Evolutionary conservation across 1,140 invertebrate species (phyloP), one percentile per base, ranked within the genome.

Genomic region (Tyrophagus putrescentiae): DNA sequence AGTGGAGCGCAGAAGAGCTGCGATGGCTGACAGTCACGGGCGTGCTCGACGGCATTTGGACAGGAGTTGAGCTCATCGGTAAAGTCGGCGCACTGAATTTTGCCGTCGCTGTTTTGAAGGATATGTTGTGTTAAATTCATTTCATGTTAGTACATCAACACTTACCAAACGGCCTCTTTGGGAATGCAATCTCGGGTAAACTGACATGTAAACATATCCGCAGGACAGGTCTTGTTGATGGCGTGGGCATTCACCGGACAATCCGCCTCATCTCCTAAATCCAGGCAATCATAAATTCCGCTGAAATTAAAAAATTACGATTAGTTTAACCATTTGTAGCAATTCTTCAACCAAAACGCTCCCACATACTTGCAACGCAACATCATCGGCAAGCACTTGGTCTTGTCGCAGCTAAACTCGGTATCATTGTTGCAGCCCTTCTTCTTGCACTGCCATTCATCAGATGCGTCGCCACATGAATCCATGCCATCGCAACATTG

Each of bases 101-200:
- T 83, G 70, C 91, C 93, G 71, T 97, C 92, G 69, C 93, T n/a
- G n/a, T n/a, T n/a, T n/a, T n/a, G n/a, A 98, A 0, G 95, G 88
- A 28, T 87, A 71, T 42, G 79, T n/a, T n/a, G n/a, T n/a, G n/a
- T n/a, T n/a, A n/a, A n/a, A n/a, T n/a, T n/a, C n/a, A n/a, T n/a
- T n/a, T n/a, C n/a, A n/a, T n/a, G n/a, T n/a, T n/a, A n/a, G n/a
- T n/a, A n/a, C n/a, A n/a, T n/a, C n/a, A n/a, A n/a, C n/a, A n/a
- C n/a, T n/a, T n/a, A n/a, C n/a, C n/a, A n/a, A n/a, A n/a, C n/a
- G n/a, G n/a, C n/a, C n/a, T n/a, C 77, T 58, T 82, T 79, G 60
- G 85, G 81, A 31, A 97, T 95, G 65, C 93, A 97, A 60, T 69
- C 65, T 1, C 86, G 86, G 66, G 83, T 86, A 66, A 83, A 86